These are phyloP conservation scores for Amblyteles armatorius DNA, from an alignment of 2,888 invertebrate species.

Conservation along the genomic window DNA sequence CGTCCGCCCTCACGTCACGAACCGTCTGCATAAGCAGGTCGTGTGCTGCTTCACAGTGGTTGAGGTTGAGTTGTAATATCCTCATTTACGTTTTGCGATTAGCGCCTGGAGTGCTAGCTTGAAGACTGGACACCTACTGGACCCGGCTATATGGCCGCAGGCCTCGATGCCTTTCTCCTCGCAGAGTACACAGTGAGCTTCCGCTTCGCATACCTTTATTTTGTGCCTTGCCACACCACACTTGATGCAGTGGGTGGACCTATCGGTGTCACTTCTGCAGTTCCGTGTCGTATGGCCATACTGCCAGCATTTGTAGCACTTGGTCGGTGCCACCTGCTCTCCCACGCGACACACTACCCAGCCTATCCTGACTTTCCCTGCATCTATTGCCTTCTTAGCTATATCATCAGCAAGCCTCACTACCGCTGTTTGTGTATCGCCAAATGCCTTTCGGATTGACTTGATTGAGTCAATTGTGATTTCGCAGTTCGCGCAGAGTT, in stretches of 20 bases:
- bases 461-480: constrained; percentile 26
- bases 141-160: constrained; percentile 2
- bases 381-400: neutral
- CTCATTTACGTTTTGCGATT: neutral
- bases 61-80: neutral
- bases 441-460: constrained; percentile 42
- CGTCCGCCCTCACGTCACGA: no score
- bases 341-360: constrained; percentile 45
- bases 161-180: neutral
- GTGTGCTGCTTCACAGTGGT: no score
- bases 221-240: constrained; percentile 20
- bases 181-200: constrained; percentile 43
- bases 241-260: constrained; percentile 1
- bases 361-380: constrained; percentile 39
- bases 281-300: constrained; percentile 9
- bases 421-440: constrained; percentile 52
- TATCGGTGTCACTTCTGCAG: constrained; percentile 18
- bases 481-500: neutral
- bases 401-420: constrained; percentile 19
- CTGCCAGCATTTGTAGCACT: constrained; percentile 27
- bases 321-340: neutral
- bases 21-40: no score
- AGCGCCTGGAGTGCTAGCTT: constrained; percentile 15
- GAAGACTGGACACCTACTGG: constrained; percentile 41
- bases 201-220: constrained; percentile 33